These are phyloP conservation scores for Limenitis camilla DNA, from an alignment of 2,888 invertebrate genomes.

Conservation along the genomic window DNA sequence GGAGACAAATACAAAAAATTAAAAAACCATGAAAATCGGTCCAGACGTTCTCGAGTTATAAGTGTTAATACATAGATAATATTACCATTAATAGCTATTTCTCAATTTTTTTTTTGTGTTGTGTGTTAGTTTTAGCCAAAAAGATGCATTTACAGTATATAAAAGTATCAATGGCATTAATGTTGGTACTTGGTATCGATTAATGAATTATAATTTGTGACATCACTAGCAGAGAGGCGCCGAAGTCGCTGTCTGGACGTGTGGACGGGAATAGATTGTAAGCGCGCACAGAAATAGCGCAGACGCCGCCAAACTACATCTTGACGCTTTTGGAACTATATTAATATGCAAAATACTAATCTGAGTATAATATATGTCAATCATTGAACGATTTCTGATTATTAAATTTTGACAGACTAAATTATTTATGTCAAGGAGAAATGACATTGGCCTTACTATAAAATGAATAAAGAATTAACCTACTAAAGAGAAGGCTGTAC, in stretches of 20 bases:
- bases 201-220: background rate
- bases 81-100: too few relatives aligned
- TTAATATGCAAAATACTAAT: conserved; percentile 29
- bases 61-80: too few relatives aligned
- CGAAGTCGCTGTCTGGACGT: conserved; percentile 30
- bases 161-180: background rate
- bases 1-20: too few relatives aligned
- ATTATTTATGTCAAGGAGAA: too few relatives aligned
- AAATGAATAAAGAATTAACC: too few relatives aligned
- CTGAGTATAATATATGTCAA: background rate
- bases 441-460: too few relatives aligned
- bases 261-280: conserved; percentile 30
- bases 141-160: background rate
- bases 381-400: too few relatives aligned
- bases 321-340: conserved; percentile 31
- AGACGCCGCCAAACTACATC: conserved; percentile 30
- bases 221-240: conserved; percentile 22
- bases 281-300: conserved; percentile 31
- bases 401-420: too few relatives aligned
- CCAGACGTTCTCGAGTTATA: too few relatives aligned
- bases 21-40: too few relatives aligned
- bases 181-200: background rate
- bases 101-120: background rate
- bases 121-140: background rate
- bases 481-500: too few relatives aligned